Percentiles rank a stretch among this genome's conserved stretches.
Evolutionary conservation across 1,140 invertebrate species (phyloP).

Genomic region (Caenorhabditis latens): DNA sequence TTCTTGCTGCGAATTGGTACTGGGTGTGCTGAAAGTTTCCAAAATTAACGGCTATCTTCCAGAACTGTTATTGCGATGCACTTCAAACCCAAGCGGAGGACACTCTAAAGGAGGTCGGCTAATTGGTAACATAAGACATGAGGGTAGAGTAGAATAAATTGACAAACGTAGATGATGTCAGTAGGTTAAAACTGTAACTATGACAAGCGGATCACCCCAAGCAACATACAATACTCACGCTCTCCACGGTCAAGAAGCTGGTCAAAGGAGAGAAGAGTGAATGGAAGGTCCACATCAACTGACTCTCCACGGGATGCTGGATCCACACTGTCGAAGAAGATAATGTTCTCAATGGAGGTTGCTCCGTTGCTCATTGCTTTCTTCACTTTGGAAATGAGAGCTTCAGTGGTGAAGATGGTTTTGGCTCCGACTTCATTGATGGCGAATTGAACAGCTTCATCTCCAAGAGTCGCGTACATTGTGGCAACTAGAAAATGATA

Average conservation of each 20-base stretch:
- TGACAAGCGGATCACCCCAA: not conserved
- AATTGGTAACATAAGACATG: not conserved
- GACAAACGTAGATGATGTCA: not conserved
- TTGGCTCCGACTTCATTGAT: conserved; percentile 95
- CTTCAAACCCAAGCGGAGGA: conserved; percentile 13
- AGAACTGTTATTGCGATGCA: not conserved
- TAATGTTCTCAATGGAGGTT: conserved; percentile 65
- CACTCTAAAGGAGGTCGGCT: not conserved
- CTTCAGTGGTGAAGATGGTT: conserved; percentile 75
- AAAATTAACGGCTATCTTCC: not conserved
- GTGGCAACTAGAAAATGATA: conserved; percentile 85
- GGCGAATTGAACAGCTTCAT: conserved; percentile 93
- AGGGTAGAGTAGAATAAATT: not conserved
- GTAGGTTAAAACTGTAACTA: conserved; percentile 37
- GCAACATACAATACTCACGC: conserved; percentile 71
- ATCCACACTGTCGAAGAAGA: conserved; percentile 74
- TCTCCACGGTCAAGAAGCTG: conserved; percentile 86
- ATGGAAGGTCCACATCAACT: conserved; percentile 52
- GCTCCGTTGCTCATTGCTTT: conserved; percentile 63
- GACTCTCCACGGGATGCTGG: conserved; percentile 57
- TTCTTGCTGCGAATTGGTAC: conserved; percentile 76
- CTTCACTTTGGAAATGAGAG: conserved; percentile 72
- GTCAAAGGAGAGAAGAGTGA: conserved; percentile 78
- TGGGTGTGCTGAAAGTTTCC: conserved; percentile 18
- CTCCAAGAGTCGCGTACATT: conserved; percentile 94